These are phyloP conservation scores for Neosilurus hyrtlii DNA, from an alignment of 2,797 vertebrate genomes.

Conservation along the genomic window DNA sequence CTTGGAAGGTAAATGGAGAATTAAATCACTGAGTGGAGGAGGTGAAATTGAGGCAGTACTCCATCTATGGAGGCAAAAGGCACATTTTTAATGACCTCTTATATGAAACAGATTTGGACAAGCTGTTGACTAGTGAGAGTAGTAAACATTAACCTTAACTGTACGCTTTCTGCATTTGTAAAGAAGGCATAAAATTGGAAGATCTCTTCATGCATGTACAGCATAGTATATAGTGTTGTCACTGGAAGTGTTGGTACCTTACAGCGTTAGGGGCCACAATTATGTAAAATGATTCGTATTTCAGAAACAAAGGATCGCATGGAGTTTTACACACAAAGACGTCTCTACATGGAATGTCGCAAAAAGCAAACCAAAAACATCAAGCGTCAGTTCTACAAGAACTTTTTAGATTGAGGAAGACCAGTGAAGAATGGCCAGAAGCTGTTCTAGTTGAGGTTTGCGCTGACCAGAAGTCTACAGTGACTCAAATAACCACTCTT, in stretches of 20 bases:
- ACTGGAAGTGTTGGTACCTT: not conserved
- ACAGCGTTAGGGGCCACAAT: not conserved
- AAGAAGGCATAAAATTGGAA: not conserved
- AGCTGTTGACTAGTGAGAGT: constrained; percentile 5
- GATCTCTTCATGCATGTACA: not conserved
- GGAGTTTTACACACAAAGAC: not conserved
- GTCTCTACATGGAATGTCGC: not conserved
- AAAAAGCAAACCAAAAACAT: not conserved
- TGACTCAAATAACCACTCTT: not conserved
- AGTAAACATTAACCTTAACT: not conserved
- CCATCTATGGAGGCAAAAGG: not conserved
- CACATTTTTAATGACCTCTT: not conserved
- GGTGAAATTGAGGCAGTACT: constrained; percentile 47
- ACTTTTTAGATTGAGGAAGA: not conserved
- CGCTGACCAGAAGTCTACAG: not conserved
- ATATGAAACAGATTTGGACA: constrained; percentile 15
- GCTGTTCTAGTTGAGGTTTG: not conserved
- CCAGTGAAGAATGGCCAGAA: not conserved
- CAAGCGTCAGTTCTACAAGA: not conserved
- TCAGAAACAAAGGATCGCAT: not conserved
- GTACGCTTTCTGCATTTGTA: not conserved
- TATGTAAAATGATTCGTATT: not conserved
- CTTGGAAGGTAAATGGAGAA: constrained; percentile 66
- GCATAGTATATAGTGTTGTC: not conserved
- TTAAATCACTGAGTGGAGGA: constrained; percentile 55